Conservation (phyloP, 2,888 invertebrate species). For the Crocallis elinguaria region DNA sequence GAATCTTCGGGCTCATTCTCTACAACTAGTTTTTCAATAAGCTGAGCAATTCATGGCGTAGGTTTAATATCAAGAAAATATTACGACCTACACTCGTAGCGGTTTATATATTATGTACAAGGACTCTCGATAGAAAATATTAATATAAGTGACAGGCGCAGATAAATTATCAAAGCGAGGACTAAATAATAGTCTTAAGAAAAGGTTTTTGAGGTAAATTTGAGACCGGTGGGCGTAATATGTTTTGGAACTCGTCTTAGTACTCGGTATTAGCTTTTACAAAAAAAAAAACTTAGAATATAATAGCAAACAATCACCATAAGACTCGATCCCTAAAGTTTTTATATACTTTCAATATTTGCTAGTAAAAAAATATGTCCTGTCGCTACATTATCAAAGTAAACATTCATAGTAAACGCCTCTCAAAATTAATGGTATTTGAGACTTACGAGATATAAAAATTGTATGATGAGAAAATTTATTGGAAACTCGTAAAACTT, state of each 20-base stretch:
- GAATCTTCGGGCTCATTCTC: too few species aligned
- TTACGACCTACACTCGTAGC: background rate
- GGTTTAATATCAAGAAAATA: background rate
- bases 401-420: slow-evolving; percentile 14
- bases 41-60: background rate
- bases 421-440: slow-evolving; percentile 21
- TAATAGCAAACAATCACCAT: too few species aligned
- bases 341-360: too few species aligned
- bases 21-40: background rate
- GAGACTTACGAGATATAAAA: slow-evolving; percentile 29
- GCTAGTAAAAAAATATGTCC: too few species aligned
- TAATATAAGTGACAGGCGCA: background rate
- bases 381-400: background rate
- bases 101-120: background rate
- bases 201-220: background rate
- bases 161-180: background rate
- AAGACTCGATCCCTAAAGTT: too few species aligned
- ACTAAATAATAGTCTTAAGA: background rate
- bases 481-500: slow-evolving; percentile 50
- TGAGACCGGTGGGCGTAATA: background rate
- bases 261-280: too few species aligned
- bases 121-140: background rate
- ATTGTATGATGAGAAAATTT: slow-evolving; percentile 43
- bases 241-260: too few species aligned
- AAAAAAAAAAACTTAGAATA: too few species aligned